Evolutionary conservation across 1,140 invertebrate genomes (phyloP), one percentile per base, ranked within the genome.

Genomic region (Delia radicum): DNA sequence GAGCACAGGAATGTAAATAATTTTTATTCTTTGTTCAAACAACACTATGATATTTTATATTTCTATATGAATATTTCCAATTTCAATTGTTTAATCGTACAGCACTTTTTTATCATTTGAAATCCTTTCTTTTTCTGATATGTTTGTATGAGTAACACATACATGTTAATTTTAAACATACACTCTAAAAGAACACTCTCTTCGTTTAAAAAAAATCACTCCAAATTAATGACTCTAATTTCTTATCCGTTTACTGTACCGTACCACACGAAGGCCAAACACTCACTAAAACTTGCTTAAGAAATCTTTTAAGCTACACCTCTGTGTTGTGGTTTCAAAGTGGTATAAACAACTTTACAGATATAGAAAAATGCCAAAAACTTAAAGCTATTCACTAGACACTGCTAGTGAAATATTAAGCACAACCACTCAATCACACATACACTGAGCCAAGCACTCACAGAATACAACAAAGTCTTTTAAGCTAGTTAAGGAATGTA

Each of bases 191-290:
- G 7, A 5, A 42, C 37, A 42, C 37, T 42, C 37, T 42, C 37
- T 42, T 42, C 37, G 37, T 42, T 42, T 42, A 10, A 42, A 42
- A 13, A 13, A 42, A 42, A 13, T 5, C n/a, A 13, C 0, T 42
- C 31, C 10, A 33, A 10, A 33, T n/a, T n/a, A 33, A 33, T 33
- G 4, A 33, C 31, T 33, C 4, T 33, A 33, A 10, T 42, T 33
- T 15, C 15, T 26, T 42, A 75, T 63, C 75, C 81, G 81, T 79
- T 81, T 82, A 85, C 81, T 85, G 83, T 85, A 85, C 84, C 84
- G 84, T 83, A 78, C 83, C 81, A 84, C 76, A 82, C 82, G 84
- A 83, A 85, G 83, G 84, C 84, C 83, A 85, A 82, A 85, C 81
- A 85, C 79, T 80, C 81, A 85, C 84, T 85, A 80, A 84, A 85